Conservation (phyloP, 2,113 vertebrate species). For the Poecile atricapillus region DNA sequence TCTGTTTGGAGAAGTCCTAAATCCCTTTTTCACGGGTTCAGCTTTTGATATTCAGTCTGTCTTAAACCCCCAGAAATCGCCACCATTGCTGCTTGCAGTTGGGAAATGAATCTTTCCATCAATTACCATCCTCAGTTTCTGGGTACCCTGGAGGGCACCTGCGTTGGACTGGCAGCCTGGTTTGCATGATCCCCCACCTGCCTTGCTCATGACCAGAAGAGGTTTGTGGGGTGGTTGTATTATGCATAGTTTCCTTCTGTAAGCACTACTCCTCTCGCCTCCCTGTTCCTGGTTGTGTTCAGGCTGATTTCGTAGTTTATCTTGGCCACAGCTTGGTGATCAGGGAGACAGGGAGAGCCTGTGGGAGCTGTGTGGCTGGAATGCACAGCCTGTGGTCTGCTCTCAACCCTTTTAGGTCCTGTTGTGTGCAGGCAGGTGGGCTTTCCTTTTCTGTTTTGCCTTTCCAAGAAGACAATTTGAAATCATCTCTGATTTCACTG, state of each 20-base stretch:
- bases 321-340: background rate
- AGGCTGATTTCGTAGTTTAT: background rate
- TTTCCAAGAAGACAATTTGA: background rate
- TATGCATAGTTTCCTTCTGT: background rate
- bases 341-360: background rate
- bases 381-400: background rate
- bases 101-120: background rate
- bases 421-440: background rate
- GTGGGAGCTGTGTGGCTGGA: background rate
- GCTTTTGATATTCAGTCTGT: background rate
- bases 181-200: background rate
- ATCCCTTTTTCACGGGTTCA: background rate
- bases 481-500: background rate
- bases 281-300: background rate
- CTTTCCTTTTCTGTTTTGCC: background rate
- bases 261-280: accelerated
- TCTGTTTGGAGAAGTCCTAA: background rate
- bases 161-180: background rate
- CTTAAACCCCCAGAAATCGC: background rate
- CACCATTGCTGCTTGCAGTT: background rate
- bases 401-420: background rate
- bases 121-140: background rate
- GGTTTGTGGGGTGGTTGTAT: background rate
- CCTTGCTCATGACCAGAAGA: background rate
- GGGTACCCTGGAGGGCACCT: background rate